Percentiles rank a stretch among this genome's conserved stretches.
Conservation (phyloP, 2,113 vertebrate genomes). For the Burhinus bistriatus region DNA sequence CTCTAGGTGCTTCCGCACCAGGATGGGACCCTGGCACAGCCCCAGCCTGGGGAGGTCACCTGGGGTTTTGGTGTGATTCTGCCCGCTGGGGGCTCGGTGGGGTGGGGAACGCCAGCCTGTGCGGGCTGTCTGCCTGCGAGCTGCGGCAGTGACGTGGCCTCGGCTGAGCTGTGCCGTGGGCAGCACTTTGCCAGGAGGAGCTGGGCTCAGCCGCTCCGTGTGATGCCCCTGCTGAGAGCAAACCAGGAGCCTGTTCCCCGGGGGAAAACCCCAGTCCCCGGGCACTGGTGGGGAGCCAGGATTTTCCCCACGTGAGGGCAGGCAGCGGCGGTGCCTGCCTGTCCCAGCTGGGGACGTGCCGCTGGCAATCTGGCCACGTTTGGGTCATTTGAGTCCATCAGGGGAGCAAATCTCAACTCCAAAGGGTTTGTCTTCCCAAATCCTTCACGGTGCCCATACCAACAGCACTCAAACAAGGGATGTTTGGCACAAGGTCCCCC, state of each 20-base stretch:
- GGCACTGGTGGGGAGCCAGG: fast-evolving
- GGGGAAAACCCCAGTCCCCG: neutral
- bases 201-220: neutral
- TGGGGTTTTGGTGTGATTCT: neutral
- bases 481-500: neutral
- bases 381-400: neutral
- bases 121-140: neutral
- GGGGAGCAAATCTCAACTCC: neutral
- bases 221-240: neutral
- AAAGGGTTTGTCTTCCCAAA: neutral
- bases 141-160: neutral
- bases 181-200: neutral
- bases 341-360: neutral
- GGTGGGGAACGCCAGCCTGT: neutral
- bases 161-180: fast-evolving
- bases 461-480: neutral
- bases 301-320: neutral
- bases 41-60: neutral
- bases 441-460: neutral
- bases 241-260: neutral
- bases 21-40: neutral
- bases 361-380: fast-evolving
- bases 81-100: fast-evolving
- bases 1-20: neutral
- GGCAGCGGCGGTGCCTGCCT: neutral